phyloP scores from a whole-genome alignment of 2,113 vertebrate genomes.

The Azemiops feae region DNA sequence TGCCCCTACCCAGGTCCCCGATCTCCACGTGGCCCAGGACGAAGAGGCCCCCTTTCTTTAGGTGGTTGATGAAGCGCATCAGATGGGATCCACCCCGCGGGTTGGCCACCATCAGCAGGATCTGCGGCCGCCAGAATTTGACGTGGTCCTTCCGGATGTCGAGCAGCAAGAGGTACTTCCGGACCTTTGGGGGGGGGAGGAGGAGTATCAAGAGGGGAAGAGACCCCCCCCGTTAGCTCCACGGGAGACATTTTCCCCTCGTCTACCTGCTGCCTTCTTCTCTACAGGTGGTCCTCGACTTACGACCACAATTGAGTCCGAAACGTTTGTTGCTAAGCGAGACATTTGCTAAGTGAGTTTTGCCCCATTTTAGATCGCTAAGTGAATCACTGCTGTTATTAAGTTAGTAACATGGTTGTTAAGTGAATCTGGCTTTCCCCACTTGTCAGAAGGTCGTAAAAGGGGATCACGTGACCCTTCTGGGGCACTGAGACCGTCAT shows the following conservation, averaged over 20 bases:
- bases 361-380: no score
- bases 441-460: no score
- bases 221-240: background rate
- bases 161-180: slow-evolving; percentile 93
- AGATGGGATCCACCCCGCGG: slow-evolving; percentile 83
- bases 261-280: background rate
- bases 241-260: background rate
- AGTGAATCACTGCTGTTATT: no score
- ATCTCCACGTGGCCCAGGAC: slow-evolving; percentile 91
- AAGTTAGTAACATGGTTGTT: no score
- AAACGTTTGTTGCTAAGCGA: background rate
- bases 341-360: background rate
- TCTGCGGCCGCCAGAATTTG: slow-evolving; percentile 96
- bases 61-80: slow-evolving; percentile 91
- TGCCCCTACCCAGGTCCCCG: slow-evolving; percentile 86
- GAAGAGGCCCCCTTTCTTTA: slow-evolving; percentile 96
- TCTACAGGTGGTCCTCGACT: background rate
- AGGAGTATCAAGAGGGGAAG: background rate
- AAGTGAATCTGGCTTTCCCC: no score
- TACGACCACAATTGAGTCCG: background rate
- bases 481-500: no score
- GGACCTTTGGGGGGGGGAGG: slow-evolving; percentile 66
- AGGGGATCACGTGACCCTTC: no score
- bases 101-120: slow-evolving; percentile 94
- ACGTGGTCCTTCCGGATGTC: slow-evolving; percentile 96